A percentile compares a stretch with the other conserved stretches of the same genome.
phyloP scores from a whole-genome alignment of 2,113 vertebrate species.

The Gymnobelideus leadbeateri region DNA sequence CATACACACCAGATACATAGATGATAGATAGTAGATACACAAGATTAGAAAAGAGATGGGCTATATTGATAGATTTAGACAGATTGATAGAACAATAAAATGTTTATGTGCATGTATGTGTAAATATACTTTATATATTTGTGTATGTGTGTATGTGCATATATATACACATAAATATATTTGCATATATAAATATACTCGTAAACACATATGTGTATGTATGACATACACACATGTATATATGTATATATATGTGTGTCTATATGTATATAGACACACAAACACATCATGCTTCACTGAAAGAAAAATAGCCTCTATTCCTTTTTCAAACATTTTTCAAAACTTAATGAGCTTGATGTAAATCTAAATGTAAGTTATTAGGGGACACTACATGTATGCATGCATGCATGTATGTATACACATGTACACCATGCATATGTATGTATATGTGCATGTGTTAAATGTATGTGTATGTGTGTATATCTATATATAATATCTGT shows the following conservation, averaged over 20 bases:
- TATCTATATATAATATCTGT: too few species aligned
- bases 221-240: too few species aligned
- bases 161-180: background rate
- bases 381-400: background rate
- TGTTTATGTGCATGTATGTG: background rate
- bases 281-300: background rate
- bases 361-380: slow-evolving; percentile 52
- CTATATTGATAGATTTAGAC: background rate
- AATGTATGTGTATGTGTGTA: too few species aligned
- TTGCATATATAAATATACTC: background rate
- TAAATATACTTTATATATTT: background rate
- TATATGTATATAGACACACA: too few species aligned
- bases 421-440: too few species aligned
- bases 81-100: background rate
- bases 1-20: too few species aligned
- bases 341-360: slow-evolving; percentile 63
- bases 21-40: background rate
- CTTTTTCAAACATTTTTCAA: slow-evolving; percentile 32
- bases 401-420: too few species aligned
- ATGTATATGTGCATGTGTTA: too few species aligned
- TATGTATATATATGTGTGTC: too few species aligned
- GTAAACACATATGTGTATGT: too few species aligned
- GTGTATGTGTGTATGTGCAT: too few species aligned
- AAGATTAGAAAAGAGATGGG: background rate
- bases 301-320: slow-evolving; percentile 39